Conservation (phyloP, 2,113 vertebrate genomes). For the Dipodomys ordii region DNA sequence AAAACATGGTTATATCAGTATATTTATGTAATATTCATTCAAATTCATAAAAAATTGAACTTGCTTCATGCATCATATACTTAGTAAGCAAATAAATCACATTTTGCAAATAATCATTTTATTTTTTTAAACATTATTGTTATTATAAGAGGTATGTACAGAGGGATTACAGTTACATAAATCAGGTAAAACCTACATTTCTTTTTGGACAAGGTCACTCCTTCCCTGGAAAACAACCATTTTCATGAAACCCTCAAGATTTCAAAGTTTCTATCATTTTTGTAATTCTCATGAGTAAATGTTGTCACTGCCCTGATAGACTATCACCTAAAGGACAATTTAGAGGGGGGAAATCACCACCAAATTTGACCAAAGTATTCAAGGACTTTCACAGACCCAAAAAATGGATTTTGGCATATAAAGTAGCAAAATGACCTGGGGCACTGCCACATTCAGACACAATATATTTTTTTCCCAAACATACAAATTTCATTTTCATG, state of each 20-base stretch:
- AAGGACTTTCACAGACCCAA: not conserved
- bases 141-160: too few species aligned
- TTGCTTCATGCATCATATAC: not conserved
- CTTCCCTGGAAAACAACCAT: too few species aligned
- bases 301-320: not conserved
- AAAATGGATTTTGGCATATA: slow-evolving; percentile 1
- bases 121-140: too few species aligned
- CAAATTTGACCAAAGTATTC: not conserved
- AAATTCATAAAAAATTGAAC: not conserved
- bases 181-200: too few species aligned
- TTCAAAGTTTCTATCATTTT: not conserved
- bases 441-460: not conserved
- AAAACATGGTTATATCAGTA: not conserved
- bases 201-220: too few species aligned
- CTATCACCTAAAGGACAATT: not conserved
- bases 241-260: not conserved
- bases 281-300: not conserved
- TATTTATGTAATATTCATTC: not conserved
- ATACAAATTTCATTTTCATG: not conserved
- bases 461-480: slow-evolving; percentile 20
- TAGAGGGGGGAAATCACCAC: not conserved
- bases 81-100: not conserved
- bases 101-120: too few species aligned
- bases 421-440: not conserved
- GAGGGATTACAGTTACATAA: too few species aligned